These are phyloP conservation scores for Morinoia aosen DNA, from an alignment of 2,888 invertebrate genomes.

Conservation along the genomic window DNA sequence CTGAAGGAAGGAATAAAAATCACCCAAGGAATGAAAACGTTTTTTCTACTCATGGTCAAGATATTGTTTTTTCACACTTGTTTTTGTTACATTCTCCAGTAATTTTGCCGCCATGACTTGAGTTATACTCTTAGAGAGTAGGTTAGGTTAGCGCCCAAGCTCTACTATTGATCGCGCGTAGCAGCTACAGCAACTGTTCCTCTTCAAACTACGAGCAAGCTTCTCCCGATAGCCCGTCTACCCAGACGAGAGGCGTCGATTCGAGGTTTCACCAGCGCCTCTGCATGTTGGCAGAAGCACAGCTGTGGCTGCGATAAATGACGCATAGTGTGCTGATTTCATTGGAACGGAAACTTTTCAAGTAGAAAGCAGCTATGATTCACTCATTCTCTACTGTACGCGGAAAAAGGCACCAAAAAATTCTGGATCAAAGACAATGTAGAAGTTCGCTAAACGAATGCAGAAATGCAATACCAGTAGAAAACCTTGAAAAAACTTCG, in stretches of 20 bases:
- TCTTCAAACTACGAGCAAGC: not conserved
- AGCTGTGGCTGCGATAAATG: not conserved
- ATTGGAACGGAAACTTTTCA: too few species aligned
- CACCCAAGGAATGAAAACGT: not conserved
- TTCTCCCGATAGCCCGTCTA: not conserved
- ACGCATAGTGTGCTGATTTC: too few species aligned
- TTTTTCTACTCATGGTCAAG: not conserved
- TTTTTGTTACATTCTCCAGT: too few species aligned
- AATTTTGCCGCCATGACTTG: too few species aligned
- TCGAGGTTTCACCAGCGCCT: not conserved
- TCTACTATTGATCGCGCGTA: conserved; percentile 34
- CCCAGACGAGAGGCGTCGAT: not conserved
- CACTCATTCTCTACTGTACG: too few species aligned
- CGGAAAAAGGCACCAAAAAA: too few species aligned
- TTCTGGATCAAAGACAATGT: too few species aligned
- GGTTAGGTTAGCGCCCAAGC: not conserved
- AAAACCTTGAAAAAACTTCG: too few species aligned
- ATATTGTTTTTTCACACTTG: too few species aligned
- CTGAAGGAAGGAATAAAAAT: not conserved
- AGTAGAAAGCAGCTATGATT: too few species aligned
- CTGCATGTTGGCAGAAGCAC: not conserved
- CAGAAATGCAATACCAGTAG: too few species aligned
- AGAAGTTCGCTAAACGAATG: too few species aligned
- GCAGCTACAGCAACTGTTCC: not conserved
- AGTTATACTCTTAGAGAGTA: not conserved